Evolutionary conservation across 2,888 invertebrate genomes (phyloP).

Genomic region (Leuctra nigra): DNA sequence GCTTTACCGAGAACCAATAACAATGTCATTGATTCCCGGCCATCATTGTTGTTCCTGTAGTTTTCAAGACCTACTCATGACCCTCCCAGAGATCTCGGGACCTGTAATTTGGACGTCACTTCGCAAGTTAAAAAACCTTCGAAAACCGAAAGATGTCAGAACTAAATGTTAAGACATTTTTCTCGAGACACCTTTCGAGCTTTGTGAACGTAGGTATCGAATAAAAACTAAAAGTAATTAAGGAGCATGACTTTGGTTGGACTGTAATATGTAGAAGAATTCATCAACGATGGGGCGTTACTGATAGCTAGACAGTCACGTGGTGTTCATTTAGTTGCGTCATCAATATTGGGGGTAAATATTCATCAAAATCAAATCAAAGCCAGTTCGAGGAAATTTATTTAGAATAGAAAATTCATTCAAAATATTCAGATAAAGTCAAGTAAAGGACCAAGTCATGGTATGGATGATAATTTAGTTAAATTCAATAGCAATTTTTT

Average conservation of each 20-base stretch:
- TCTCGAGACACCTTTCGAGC: constrained; percentile 6
- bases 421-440: no score
- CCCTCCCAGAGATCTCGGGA: background rate
- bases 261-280: constrained; percentile 1
- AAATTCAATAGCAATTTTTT: no score
- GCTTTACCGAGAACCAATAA: background rate
- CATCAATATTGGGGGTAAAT: no score
- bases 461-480: no score
- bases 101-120: constrained; percentile 14
- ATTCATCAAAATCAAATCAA: no score
- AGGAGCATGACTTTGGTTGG: constrained; percentile 22
- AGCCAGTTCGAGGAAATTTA: no score
- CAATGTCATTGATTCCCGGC: constrained; percentile 11
- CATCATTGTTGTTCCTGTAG: constrained; percentile 8
- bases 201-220: background rate
- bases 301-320: no score
- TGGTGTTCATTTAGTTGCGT: constrained; percentile 2
- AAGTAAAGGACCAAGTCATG: no score
- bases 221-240: constrained; percentile 18
- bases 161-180: constrained; percentile 11
- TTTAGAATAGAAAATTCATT: no score
- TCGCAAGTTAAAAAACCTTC: background rate
- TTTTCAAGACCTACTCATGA: constrained; percentile 6
- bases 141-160: constrained; percentile 1
- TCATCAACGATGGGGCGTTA: background rate